Percentiles rank a stretch among this genome's conserved stretches.
These are phyloP conservation scores for Thryonomys swinderianus DNA, from an alignment of 2,113 vertebrate species.

Conservation along the genomic window DNA sequence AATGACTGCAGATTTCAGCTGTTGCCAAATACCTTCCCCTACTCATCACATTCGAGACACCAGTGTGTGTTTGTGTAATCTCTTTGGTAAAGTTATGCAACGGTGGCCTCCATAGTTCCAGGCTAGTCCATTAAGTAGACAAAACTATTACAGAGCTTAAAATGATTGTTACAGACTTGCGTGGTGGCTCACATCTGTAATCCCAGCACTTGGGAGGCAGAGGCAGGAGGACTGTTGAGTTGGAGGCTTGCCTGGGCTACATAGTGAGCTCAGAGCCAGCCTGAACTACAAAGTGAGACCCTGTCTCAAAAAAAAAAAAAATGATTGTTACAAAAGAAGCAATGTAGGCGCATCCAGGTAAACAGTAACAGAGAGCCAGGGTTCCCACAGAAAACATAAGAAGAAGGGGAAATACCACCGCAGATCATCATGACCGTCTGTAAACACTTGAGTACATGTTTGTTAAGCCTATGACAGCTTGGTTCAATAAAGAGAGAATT, in stretches of 20 bases:
- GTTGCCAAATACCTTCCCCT: constrained; percentile 77
- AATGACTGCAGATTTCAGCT: constrained; percentile 73
- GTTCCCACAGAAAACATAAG: constrained; percentile 77
- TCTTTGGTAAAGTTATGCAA: constrained; percentile 75
- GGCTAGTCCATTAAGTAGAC: constrained; percentile 55
- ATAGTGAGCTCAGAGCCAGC: too few relatives aligned
- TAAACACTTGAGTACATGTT: constrained; percentile 79
- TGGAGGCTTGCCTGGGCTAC: too few relatives aligned
- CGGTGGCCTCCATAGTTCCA: constrained; percentile 68
- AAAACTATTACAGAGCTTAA: constrained; percentile 74
- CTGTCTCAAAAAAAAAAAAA: too few relatives aligned
- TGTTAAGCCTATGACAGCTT: constrained; percentile 60
- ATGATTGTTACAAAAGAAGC: constrained; percentile 80
- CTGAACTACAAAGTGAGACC: too few relatives aligned
- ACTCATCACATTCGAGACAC: constrained; percentile 66
- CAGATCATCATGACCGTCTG: constrained; percentile 31
- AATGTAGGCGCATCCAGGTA: constrained; percentile 75
- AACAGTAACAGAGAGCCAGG: constrained; percentile 75
- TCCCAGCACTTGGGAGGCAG: too few relatives aligned
- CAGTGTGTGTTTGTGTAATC: constrained; percentile 68
- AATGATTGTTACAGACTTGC: constrained; percentile 78
- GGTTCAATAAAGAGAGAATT: constrained; percentile 63
- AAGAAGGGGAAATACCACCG: constrained; percentile 65
- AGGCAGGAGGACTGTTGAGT: too few relatives aligned
- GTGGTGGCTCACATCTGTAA: too few relatives aligned